A percentile compares a stretch with the other conserved stretches of the same genome.
Conservation (phyloP, 2,113 vertebrate species). For the Neopipo cinnamomea region DNA sequence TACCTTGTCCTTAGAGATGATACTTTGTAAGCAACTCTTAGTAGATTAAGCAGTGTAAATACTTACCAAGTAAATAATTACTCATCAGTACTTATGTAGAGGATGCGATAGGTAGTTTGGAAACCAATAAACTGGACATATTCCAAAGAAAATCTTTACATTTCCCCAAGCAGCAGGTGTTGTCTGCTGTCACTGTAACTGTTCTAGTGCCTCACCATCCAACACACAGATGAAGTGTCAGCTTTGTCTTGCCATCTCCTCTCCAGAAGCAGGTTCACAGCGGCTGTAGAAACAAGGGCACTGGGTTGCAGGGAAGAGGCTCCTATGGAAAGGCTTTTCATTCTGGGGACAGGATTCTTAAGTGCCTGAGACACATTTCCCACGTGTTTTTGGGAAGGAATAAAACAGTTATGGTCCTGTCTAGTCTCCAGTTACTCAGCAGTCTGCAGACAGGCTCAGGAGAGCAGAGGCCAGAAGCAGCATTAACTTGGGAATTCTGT, state of each 20-base stretch:
- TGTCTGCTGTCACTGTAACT: neutral
- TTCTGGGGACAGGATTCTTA: neutral
- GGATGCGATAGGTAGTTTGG: neutral
- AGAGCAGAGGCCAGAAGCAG: neutral
- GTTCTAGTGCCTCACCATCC: no score
- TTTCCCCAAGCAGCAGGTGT: neutral
- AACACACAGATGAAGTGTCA: neutral
- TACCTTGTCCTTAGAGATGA: neutral
- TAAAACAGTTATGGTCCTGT: neutral
- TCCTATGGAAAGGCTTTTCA: neutral
- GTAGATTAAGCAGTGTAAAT: neutral
- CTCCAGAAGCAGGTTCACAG: neutral
- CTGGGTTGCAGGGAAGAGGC: neutral
- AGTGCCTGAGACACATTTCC: neutral
- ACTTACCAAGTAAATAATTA: neutral
- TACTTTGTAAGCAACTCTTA: neutral
- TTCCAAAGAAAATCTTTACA: neutral
- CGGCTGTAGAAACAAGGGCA: neutral
- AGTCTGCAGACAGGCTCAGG: neutral
- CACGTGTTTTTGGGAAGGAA: neutral
- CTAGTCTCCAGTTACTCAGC: neutral
- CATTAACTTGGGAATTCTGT: neutral
- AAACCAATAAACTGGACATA: neutral
- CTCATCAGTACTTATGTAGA: neutral
- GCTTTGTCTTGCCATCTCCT: neutral